These are phyloP conservation scores for Typhlomys cinereus DNA, from an alignment of 2,113 vertebrate species.

Conservation along the genomic window DNA sequence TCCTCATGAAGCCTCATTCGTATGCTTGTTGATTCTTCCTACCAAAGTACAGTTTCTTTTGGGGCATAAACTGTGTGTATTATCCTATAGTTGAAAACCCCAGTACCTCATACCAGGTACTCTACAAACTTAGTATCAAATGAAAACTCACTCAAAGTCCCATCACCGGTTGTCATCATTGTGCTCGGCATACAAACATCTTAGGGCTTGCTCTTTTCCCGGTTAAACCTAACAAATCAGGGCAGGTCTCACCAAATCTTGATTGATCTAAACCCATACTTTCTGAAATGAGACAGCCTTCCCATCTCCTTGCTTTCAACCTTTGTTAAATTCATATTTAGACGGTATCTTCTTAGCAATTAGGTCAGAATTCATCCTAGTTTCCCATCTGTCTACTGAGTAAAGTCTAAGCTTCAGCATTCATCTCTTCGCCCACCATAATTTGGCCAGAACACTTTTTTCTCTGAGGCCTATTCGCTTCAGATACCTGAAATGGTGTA, in stretches of 20 bases:
- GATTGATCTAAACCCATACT: not conserved
- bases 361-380: not conserved
- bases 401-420: not conserved
- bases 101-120: not conserved
- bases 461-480: not conserved
- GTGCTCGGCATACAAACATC: not conserved
- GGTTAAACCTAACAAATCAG: not conserved
- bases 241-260: not conserved
- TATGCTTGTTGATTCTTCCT: not conserved
- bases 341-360: not conserved
- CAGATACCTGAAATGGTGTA: not conserved
- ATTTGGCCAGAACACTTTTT: not conserved
- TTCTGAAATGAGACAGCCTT: constrained; percentile 15
- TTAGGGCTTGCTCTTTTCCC: not conserved
- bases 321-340: not conserved
- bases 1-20: not conserved
- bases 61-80: not conserved
- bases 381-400: not conserved
- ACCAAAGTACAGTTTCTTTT: not conserved
- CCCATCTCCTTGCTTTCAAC: not conserved
- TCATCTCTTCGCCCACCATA: not conserved
- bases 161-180: not conserved
- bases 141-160: not conserved
- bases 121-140: not conserved
- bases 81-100: not conserved